These are phyloP conservation scores for Epizoanthus rinbou DNA, from an alignment of 92 coral and sea anemone species.

Conservation along the genomic window DNA sequence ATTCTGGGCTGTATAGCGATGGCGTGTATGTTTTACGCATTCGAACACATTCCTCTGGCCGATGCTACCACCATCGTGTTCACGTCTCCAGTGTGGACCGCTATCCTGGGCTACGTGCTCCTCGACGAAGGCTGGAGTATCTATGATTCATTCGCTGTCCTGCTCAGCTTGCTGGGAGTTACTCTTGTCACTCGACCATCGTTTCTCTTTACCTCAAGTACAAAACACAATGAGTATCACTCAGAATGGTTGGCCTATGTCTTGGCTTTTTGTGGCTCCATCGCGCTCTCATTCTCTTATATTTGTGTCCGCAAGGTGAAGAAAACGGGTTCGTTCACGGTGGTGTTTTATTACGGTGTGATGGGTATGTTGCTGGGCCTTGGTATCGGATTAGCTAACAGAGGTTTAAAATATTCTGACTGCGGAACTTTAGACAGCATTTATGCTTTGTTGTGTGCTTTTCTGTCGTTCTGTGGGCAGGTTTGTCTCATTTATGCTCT, in stretches of 20 bases:
- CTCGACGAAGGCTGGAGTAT: conserved; percentile 52
- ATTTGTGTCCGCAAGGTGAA: conserved; percentile 41
- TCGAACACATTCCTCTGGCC: conserved; percentile 46
- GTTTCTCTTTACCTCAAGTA: conserved; percentile 8
- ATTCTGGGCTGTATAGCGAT: conserved; percentile 41
- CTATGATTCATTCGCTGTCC: conserved; percentile 40
- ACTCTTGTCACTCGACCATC: conserved; percentile 48
- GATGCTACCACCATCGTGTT: conserved; percentile 53
- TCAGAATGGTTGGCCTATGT: neutral
- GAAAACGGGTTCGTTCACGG: conserved; percentile 26
- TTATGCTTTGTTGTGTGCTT: conserved; percentile 12
- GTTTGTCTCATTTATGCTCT: conserved; percentile 35
- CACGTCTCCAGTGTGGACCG: conserved; percentile 54
- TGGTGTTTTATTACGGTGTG: conserved; percentile 44
- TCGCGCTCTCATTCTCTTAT: conserved; percentile 12
- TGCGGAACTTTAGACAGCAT: conserved; percentile 9
- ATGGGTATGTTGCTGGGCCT: conserved; percentile 31
- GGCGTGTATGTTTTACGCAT: conserved; percentile 45
- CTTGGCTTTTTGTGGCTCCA: conserved; percentile 4
- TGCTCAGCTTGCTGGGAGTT: conserved; percentile 46
- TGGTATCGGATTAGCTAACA: neutral
- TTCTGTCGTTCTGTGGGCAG: conserved; percentile 45
- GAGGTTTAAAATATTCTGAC: conserved; percentile 9
- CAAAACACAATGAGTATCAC: neutral
- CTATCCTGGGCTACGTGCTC: conserved; percentile 43